These are phyloP conservation scores for Lithobius niger DNA, from an alignment of 1,140 invertebrate genomes.

Conservation along the genomic window DNA sequence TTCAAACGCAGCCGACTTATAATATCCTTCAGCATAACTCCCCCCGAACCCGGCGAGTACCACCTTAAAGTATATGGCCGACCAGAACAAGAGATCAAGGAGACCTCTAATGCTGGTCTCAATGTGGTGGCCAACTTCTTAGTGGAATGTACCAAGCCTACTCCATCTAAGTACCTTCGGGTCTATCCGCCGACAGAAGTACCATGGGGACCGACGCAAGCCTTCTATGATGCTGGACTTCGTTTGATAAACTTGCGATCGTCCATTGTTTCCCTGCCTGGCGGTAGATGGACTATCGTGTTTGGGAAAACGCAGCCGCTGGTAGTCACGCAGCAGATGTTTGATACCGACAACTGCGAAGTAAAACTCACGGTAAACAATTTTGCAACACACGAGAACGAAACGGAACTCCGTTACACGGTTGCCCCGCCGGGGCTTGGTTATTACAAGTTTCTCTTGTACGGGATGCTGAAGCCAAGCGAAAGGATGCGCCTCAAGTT, in stretches of 20 bases:
- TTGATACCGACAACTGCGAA: background rate
- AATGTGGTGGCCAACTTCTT: constrained; percentile 26
- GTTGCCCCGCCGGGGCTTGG: constrained; percentile 26
- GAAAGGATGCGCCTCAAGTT: constrained; percentile 23
- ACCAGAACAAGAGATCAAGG: constrained; percentile 25
- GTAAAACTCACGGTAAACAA: background rate
- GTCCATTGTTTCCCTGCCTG: background rate
- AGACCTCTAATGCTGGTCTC: constrained; percentile 18
- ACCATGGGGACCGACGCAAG: constrained; percentile 30
- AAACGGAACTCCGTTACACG: constrained; percentile 20
- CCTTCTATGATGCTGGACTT: constrained; percentile 27
- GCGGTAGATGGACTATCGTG: background rate
- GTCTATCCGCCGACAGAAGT: constrained; percentile 27
- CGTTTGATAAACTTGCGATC: background rate
- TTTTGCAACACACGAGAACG: background rate
- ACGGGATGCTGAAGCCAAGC: constrained; percentile 28
- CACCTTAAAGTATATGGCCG: constrained; percentile 29
- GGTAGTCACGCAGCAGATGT: background rate
- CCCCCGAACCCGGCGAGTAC: constrained; percentile 24
- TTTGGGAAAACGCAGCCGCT: background rate
- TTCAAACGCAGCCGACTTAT: constrained; percentile 26
- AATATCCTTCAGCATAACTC: constrained; percentile 26
- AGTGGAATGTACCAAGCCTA: constrained; percentile 24
- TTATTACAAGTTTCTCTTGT: constrained; percentile 29
- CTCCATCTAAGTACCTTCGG: constrained; percentile 14